Conservation (phyloP, 1,140 invertebrate species). For the Drosophila repleta region DNA sequence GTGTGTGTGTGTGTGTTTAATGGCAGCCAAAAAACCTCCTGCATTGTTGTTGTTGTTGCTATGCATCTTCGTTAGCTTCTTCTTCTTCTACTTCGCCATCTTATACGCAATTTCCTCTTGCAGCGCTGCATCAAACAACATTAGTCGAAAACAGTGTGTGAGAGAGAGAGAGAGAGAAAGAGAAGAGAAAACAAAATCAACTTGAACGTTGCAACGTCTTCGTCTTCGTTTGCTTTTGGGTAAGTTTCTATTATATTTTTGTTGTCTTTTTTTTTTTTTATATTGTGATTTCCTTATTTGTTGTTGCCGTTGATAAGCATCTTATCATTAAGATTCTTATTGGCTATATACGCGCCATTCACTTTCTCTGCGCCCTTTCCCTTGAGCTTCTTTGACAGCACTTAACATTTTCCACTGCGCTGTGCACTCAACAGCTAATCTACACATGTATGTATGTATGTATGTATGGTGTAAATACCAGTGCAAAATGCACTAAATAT, state of each 20-base stretch:
- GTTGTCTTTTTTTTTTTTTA: constrained; percentile 1
- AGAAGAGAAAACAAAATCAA: constrained; percentile 23
- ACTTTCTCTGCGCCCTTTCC: background rate
- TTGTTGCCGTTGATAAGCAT: constrained; percentile 40
- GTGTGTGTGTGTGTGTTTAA: constrained; percentile 36
- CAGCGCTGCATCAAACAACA: constrained; percentile 22
- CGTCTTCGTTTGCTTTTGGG: constrained; percentile 41
- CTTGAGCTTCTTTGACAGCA: constrained; percentile 1
- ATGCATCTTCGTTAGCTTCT: background rate
- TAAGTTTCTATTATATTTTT: constrained; percentile 38
- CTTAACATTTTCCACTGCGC: background rate
- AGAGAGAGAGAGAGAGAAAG: background rate
- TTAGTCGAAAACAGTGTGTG: constrained; percentile 3
- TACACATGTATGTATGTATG: no score
- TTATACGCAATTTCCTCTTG: constrained; percentile 17
- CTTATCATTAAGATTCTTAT: constrained; percentile 39
- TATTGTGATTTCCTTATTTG: constrained; percentile 13
- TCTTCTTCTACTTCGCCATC: constrained; percentile 15
- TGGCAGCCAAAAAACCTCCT: constrained; percentile 47
- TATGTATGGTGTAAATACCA: no score
- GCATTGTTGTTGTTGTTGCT: constrained; percentile 4
- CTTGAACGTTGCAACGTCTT: constrained; percentile 42
- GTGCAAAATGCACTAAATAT: no score
- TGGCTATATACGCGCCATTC: constrained; percentile 10
- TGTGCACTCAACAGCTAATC: background rate